Evolutionary conservation across 2,797 vertebrate species (phyloP), one percentile per base, ranked within the genome.

Genomic region (Rhinatrema bivittatum): DNA sequence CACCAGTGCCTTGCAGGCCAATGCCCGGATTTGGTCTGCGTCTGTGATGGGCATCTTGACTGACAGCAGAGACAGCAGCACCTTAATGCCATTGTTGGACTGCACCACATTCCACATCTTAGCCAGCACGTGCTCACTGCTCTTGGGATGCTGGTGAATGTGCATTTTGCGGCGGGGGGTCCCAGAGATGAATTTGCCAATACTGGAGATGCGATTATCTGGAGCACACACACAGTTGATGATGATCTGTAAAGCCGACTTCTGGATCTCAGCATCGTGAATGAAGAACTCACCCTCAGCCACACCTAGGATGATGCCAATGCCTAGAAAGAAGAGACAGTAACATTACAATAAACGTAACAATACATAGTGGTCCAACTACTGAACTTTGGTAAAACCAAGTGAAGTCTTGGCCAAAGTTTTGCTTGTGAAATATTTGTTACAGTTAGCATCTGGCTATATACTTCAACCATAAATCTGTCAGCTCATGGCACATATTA

Each of bases 81-180:
- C 96, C 79, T 99, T 99, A 77, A 99, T 99, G 60, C 96, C 96
- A 0, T 99, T 99, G 77, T 99, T 99, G 25, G 93, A 95, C 66
- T 98, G 96, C 9, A 99, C 94, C 56, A 99, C 91, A 2, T 98
- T 97, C 96, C 96, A 99, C 96, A 99, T 99, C 79, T 97, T 97
- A 19, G 87, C 86, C 48, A 99, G 80, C 0, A 94, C 93, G 20
- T 90, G 92, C 75, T 99, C 95, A 0, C 83, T 91, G 62, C 80
- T 85, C 58, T 90, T 91, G 47, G 82, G 87, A 14, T 87, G 82
- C 65, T 97, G 92, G 9, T 42, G 44, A 10, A 31, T 21, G n/a
- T 92, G 89, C 42, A 91, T 72, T 32, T 90, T 92, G 5, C 94
- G 88, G 1, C 94, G 91, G 12, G 93, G 93, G 6, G 90, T 96